These are phyloP conservation scores for Ormia ochracea DNA, from an alignment of 2,888 invertebrate genomes.

Conservation along the genomic window DNA sequence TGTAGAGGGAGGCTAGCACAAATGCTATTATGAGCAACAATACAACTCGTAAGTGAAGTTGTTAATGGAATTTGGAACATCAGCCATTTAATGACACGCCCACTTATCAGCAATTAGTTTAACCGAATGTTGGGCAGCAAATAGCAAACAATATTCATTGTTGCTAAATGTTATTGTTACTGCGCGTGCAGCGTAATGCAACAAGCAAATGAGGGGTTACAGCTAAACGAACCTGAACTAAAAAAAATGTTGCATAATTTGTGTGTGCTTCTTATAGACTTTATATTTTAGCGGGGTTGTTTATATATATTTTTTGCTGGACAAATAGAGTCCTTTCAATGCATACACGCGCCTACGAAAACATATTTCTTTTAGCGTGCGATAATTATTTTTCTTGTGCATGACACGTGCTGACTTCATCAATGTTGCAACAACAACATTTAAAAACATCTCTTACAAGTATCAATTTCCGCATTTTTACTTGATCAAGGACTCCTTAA, in stretches of 20 bases:
- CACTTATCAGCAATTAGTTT: conserved; percentile 64
- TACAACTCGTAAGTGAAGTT: conserved; percentile 35
- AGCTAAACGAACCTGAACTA: background rate
- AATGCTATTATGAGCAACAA: conserved; percentile 35
- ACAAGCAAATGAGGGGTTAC: conserved; percentile 11
- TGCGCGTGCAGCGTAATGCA: conserved; percentile 35
- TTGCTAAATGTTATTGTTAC: conserved; percentile 44
- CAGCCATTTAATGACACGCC: conserved; percentile 62
- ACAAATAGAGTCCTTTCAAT: background rate
- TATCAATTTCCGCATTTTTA: conserved; percentile 72
- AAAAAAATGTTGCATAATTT: conserved; percentile 14
- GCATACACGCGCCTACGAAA: conserved; percentile 48
- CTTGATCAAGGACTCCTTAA: conserved; percentile 65
- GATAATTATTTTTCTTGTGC: conserved; percentile 72
- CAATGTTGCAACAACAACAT: conserved; percentile 50
- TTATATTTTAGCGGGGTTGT: conserved; percentile 46
- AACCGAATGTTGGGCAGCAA: conserved; percentile 27
- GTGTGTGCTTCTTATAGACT: conserved; percentile 30
- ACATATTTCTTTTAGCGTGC: conserved; percentile 67
- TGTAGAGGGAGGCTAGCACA: conserved; percentile 23
- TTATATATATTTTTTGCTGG: conserved; percentile 7
- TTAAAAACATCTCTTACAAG: conserved; percentile 66
- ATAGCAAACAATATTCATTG: conserved; percentile 24
- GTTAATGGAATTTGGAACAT: conserved; percentile 56
- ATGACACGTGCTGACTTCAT: conserved; percentile 68